Conservation (phyloP, 2,113 vertebrate genomes). For the Neogale vison region DNA sequence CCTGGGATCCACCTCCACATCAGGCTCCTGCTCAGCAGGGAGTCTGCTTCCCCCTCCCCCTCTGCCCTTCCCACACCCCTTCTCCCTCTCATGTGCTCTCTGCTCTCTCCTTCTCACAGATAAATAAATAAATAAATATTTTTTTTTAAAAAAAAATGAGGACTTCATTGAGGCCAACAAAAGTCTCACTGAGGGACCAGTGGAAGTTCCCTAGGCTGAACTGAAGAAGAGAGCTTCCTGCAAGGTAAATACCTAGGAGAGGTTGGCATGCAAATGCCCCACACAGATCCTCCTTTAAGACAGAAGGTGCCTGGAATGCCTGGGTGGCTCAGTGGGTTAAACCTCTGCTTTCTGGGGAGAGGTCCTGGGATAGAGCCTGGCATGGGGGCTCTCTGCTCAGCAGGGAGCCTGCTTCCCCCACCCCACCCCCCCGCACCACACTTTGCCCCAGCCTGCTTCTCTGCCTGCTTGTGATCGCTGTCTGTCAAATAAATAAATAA, state of each 20-base stretch:
- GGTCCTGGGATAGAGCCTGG: no score
- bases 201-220: not conserved
- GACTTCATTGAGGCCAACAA: not conserved
- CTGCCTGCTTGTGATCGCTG: no score
- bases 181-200: not conserved
- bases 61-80: not conserved
- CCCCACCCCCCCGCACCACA: fast-evolving
- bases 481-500: no score
- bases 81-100: not conserved
- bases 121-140: not conserved
- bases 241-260: not conserved
- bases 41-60: not conserved
- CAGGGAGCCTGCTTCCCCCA: no score
- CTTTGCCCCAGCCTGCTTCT: no score
- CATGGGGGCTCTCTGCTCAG: no score
- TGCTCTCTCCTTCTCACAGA: not conserved
- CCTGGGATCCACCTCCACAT: not conserved
- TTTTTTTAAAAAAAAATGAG: not conserved
- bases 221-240: not conserved
- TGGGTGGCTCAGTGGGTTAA: no score
- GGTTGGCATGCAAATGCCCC: not conserved
- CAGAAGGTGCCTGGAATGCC: not conserved
- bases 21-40: not conserved
- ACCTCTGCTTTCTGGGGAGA: no score
- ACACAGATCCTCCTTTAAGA: not conserved